Evolutionary conservation across 1,140 invertebrate species (phyloP), one percentile per base, ranked within the genome.

Genomic region (Armadillidium nasatum): DNA sequence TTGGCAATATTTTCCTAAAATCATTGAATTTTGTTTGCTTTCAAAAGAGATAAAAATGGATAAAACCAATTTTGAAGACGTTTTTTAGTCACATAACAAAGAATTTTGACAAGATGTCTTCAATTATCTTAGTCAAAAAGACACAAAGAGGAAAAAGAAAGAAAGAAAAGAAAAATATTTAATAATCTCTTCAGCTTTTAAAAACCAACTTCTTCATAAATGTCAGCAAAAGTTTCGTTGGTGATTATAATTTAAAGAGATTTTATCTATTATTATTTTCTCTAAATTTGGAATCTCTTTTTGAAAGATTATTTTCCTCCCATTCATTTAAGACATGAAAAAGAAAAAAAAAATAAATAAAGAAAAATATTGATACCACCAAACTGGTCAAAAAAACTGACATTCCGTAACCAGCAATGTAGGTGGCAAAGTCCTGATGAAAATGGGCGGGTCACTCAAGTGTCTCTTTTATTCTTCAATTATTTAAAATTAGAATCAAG

Each of bases 401-500:
- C 46, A 50, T 50, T 50, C 46, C 46, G 15, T 10, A 10, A 50
- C 9, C 46, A 9, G 46, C 46, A 15, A 50, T 15, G 46, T 50
- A 50, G 46, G 50, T 60, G 50, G 50, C 50, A 60, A 60, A 60
- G 11, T 19, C 11, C 50, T 60, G 50, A 60, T 3, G 2, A 7
- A 60, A 60, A 60, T 2, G 1, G 50, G 50, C 50, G 50, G 11
- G 50, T 13, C 50, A 3, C 11, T 60, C 50, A 19, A 60, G 50
- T 15, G 50, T 19, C 11, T 13, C 50, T 60, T 60, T 60, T 60
- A 60, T 60, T 60, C 50, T 60, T 15, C 50, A 60, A 60, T 60
- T 60, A 60, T 60, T 60, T 19, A 60, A 60, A 60, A 60, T 60
- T 60, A 60, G 19, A 60, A 60, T 3, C 50, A 60, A 60, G 50